Base-by-base conservation (phyloP, 1,140 invertebrate species). In the Bombus difficillimus region DNA sequence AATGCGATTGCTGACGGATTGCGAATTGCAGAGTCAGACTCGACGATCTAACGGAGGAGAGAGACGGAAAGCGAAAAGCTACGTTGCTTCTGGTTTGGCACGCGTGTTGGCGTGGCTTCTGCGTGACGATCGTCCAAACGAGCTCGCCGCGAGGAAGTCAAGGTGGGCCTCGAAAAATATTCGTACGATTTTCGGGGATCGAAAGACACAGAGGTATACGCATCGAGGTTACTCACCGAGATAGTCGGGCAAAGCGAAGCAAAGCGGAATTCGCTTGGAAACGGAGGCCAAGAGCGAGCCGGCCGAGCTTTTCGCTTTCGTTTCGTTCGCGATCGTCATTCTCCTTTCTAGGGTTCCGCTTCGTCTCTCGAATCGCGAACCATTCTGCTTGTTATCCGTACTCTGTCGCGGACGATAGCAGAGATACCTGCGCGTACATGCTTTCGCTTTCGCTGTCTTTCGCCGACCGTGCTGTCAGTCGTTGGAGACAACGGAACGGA, bases 401-500 rank as follows among this genome's bases (percentile, higher is more conserved):
- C 1, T 53, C 1, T 22, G 18, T 6, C 18, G 47, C 0, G 5
- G 0, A 53, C 47, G 5, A 22, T 6, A n/a, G 5, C 47, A 6
- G 18, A 53, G 47, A 22, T 22, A 22, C 0, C 15, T 0, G 5
- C 5, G 47, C 15, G 47, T 18, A 2, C n/a, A n/a, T 15, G 5
- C 15, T 47, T 13, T 43, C 43, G 43, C 43, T 47, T 8, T 53
- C 47, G 47, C 1, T 0, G 18, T 53, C 47, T 53, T 22, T 22
- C 18, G 22, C 18, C 5, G 47, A 18, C 47, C 18, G 47, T 6
- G 47, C 0, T 2, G 47, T 18, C 47, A 1, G 47, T 22, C 47
- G 47, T 53, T 2, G 18, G 18, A 6, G 1, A 6, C 47, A 6
- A 53, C 47, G 59, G 10, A 28, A n/a, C n/a, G 57, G 10, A 1